phyloP scores from a whole-genome alignment of 2,797 vertebrate genomes.

The Cyclopterus lumpus region DNA sequence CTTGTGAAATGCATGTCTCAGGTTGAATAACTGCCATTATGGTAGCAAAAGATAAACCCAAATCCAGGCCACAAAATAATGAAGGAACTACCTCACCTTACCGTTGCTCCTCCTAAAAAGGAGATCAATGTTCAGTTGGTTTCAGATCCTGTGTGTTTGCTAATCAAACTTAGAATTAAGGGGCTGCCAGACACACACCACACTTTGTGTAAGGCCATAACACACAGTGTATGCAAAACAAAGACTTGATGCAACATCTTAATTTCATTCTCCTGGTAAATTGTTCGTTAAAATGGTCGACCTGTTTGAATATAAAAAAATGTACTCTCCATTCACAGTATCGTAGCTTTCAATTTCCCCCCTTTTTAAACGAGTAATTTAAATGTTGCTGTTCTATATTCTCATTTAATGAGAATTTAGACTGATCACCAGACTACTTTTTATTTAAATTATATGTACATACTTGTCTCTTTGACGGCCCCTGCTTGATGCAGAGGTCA shows the following conservation, averaged over 20 bases:
- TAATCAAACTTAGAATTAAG: not conserved
- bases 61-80: not conserved
- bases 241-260: not conserved
- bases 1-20: not conserved
- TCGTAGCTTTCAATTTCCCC: not conserved
- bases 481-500: constrained; percentile 61
- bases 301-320: not conserved
- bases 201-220: constrained; percentile 7
- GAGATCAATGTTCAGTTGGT: not conserved
- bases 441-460: not conserved
- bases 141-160: not conserved
- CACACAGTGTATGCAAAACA: constrained; percentile 3
- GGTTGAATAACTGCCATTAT: not conserved
- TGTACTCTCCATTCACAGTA: constrained; percentile 3
- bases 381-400: constrained; percentile 40
- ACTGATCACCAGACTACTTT: constrained; percentile 16
- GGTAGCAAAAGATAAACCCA: not conserved
- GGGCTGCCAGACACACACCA: constrained; percentile 8
- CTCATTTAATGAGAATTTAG: constrained; percentile 68
- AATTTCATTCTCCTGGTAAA: constrained; percentile 7
- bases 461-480: constrained; percentile 42
- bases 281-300: constrained; percentile 1
- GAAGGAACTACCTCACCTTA: not conserved
- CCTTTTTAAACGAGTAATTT: constrained; percentile 1
- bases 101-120: not conserved